Conservation (phyloP, 2,113 vertebrate genomes). For the Megalops atlanticus region DNA sequence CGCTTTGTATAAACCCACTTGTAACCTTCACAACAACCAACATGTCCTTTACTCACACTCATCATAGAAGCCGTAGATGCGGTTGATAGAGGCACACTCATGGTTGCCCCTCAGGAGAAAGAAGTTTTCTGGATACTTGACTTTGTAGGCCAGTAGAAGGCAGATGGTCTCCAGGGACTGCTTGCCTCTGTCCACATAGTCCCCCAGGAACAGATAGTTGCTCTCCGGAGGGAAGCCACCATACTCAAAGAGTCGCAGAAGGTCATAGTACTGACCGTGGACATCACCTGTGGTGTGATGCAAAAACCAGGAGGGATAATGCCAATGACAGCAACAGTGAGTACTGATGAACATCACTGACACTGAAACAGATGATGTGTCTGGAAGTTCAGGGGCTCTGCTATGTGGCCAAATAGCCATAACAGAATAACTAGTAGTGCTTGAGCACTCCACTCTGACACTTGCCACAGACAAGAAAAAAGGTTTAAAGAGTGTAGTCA, state of each 20-base stretch:
- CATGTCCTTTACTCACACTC: constrained; percentile 81
- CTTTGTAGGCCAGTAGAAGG: constrained; percentile 76
- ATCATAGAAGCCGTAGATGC: constrained; percentile 96
- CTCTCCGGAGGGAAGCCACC: constrained; percentile 79
- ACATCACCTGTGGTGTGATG: constrained; percentile 69
- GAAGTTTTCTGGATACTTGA: constrained; percentile 87
- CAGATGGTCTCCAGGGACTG: constrained; percentile 92
- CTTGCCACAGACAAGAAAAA: too few species aligned
- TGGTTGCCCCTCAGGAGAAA: constrained; percentile 95
- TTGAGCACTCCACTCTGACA: too few species aligned
- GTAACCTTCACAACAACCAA: not conserved
- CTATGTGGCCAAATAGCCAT: too few species aligned
- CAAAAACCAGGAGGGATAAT: too few species aligned
- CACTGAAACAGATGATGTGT: too few species aligned
- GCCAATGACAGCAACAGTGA: too few species aligned
- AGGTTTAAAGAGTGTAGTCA: too few species aligned
- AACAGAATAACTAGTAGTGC: too few species aligned
- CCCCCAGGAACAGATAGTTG: constrained; percentile 79
- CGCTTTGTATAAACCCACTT: constrained; percentile 1
- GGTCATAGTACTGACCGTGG: constrained; percentile 79
- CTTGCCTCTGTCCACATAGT: constrained; percentile 78
- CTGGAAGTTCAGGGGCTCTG: too few species aligned
- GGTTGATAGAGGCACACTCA: constrained; percentile 96
- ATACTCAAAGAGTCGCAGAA: constrained; percentile 77
- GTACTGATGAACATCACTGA: too few species aligned